Percentiles rank a stretch among this genome's conserved stretches.
Conservation (phyloP, 2,113 vertebrate species). For the Crotalus viridis region DNA sequence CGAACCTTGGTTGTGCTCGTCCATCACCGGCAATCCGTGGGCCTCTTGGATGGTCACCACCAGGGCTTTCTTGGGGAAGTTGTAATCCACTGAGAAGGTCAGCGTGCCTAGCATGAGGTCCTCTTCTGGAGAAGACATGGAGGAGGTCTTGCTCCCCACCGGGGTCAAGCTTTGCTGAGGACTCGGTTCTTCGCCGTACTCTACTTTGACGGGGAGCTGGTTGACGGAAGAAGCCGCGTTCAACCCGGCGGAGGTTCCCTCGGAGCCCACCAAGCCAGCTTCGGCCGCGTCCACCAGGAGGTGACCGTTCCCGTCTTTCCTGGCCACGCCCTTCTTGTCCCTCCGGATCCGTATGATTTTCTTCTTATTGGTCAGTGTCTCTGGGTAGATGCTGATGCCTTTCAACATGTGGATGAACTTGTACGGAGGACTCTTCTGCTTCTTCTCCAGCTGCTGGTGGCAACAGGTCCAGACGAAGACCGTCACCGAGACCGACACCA, state of each 20-base stretch:
- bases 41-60: constrained; percentile 95
- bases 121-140: constrained; percentile 82
- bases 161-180: constrained; percentile 82
- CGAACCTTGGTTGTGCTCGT: constrained; percentile 84
- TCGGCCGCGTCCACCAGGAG: constrained; percentile 77
- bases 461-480: constrained; percentile 95
- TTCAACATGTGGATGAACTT: constrained; percentile 99
- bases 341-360: constrained; percentile 77
- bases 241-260: constrained; percentile 43
- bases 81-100: constrained; percentile 93
- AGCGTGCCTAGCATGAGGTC: constrained; percentile 80
- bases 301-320: constrained; percentile 62
- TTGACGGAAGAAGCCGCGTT: constrained; percentile 56
- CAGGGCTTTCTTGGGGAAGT: constrained; percentile 96
- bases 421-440: constrained; percentile 83
- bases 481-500: constrained; percentile 83
- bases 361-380: constrained; percentile 90
- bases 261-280: constrained; percentile 68
- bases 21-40: constrained; percentile 86
- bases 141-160: constrained; percentile 77
- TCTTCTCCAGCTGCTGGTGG: constrained; percentile 83
- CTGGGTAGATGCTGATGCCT: constrained; percentile 96
- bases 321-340: constrained; percentile 61
- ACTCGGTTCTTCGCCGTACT: constrained; percentile 81
- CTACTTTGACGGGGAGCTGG: constrained; percentile 78